Base-by-base conservation (phyloP, 2,797 vertebrate species). In the Uromys caudimaculatus region DNA sequence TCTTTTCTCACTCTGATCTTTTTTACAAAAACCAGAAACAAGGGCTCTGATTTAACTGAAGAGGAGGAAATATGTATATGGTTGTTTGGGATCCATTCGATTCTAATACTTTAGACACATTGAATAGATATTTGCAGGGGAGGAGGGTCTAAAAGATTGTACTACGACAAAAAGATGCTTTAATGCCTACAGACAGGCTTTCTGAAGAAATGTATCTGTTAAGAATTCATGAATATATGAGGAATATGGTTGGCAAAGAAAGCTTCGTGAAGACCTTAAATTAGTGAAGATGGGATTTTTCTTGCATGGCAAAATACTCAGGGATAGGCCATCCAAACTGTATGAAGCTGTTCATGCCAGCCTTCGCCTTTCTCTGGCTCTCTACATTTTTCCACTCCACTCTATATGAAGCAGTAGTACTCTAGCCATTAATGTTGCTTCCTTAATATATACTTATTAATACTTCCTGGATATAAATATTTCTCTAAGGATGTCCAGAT, bases 1-100 rank as follows among this genome's bases (percentile, higher is more conserved):
- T 96, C 60, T 97, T 91, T 86, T 84, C 81, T 93, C 41, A 87
- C 24, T 78, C 64, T 95, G 86, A 96, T 95, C 23, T 90, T 81
- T 78, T 50, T 62, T 52, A 82, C 50, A 52, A 58, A 69, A 0
- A 35, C 41, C 44, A 86, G 77, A 47, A 87, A 35, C 29, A 35
- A 27, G 14, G 75, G 27, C 23, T 96, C 83, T 91, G 91, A 90
- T 87, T 95, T 32, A 79, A 89, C 35, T 35, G 13, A 54, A 92
- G 16, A 29, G 44, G 60, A 91, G 3, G 83, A 69, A 91, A 54
- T 11, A n/a, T 67, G 14, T 11, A 60, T 82, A 87, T 38, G 29
- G 11, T 32, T 95, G 7, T 93, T 92, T 69, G 47, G 47, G 1
- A 10, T 90, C 88, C 71, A 58, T 73, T 32, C 27, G 1, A 94